Percentiles rank a stretch among this genome's conserved stretches.
Evolutionary conservation across 2,797 vertebrate genomes (phyloP).

Genomic region (Acrossocheilus wenchowensis): DNA sequence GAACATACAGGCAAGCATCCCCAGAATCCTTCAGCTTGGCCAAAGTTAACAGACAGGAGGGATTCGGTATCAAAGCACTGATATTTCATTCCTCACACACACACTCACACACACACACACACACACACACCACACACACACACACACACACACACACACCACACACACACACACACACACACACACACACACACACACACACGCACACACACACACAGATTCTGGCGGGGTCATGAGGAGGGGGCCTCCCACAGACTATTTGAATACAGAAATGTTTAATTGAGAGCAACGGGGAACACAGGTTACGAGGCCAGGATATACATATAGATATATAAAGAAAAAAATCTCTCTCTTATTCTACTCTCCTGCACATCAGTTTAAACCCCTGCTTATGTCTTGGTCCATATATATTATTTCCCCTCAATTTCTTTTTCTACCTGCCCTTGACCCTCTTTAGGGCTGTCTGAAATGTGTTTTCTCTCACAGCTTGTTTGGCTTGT

Average conservation of each 20-base stretch:
- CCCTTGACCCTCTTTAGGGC: not conserved
- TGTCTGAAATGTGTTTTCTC: constrained; percentile 63
- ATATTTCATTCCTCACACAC: constrained; percentile 96
- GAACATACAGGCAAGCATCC: constrained; percentile 86
- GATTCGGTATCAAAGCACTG: constrained; percentile 96
- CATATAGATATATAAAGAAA: constrained; percentile 4
- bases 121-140: no score
- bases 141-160: no score
- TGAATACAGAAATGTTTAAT: constrained; percentile 94
- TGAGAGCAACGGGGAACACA: constrained; percentile 92
- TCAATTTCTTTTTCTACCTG: constrained; percentile 17
- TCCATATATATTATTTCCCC: constrained; percentile 9
- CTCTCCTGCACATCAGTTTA: constrained; percentile 1
- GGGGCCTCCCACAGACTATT: constrained; percentile 90
- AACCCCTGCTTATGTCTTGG: not conserved
- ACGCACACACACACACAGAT: constrained; percentile 84
- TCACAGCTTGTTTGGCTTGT: constrained; percentile 44
- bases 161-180: no score
- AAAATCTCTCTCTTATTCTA: not conserved
- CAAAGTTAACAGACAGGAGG: constrained; percentile 95
- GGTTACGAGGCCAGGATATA: constrained; percentile 76
- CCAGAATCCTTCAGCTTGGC: constrained; percentile 87
- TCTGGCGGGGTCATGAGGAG: constrained; percentile 56
- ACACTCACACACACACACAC: no score
- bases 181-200: constrained; percentile 76